Percentiles rank a stretch among this genome's conserved stretches.
phyloP scores from a whole-genome alignment of 2,797 vertebrate species.

The Sebastiscus tertius region DNA sequence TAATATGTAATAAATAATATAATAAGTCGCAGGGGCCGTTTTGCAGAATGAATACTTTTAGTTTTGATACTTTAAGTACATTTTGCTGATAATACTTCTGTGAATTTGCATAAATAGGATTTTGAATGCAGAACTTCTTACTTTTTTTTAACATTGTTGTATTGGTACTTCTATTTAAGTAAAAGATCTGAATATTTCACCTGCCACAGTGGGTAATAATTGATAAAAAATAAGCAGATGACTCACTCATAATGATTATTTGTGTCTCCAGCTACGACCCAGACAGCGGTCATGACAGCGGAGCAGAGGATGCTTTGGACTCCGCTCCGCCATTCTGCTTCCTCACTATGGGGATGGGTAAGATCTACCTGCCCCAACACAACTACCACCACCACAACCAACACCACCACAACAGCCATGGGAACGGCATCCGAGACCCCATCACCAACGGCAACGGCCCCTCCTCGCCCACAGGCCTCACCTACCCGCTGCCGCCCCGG shows the following conservation, averaged over 20 bases:
- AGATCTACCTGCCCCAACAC: slow-evolving; percentile 90
- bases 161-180: neutral
- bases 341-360: slow-evolving; percentile 98
- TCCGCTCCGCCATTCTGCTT: slow-evolving; percentile 92
- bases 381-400: slow-evolving; percentile 59
- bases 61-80: neutral
- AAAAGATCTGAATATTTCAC: neutral
- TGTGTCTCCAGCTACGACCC: slow-evolving; percentile 88
- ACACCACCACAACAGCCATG: slow-evolving; percentile 57
- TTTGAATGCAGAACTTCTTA: neutral
- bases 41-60: neutral
- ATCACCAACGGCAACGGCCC: slow-evolving; percentile 79
- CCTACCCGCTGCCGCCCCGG: slow-evolving; percentile 86
- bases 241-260: neutral
- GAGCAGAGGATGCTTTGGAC: slow-evolving; percentile 91
- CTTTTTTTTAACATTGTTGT: neutral
- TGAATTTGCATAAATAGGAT: neutral
- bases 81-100: neutral
- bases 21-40: neutral
- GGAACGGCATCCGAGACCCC: slow-evolving; percentile 71
- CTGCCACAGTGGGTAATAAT: neutral
- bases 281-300: slow-evolving; percentile 96
- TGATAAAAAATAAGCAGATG: neutral
- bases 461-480: slow-evolving; percentile 83
- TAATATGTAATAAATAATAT: too few species aligned